These are phyloP conservation scores for Hypocryptadius cinnamomeus DNA, from an alignment of 2,113 vertebrate genomes.

Conservation along the genomic window DNA sequence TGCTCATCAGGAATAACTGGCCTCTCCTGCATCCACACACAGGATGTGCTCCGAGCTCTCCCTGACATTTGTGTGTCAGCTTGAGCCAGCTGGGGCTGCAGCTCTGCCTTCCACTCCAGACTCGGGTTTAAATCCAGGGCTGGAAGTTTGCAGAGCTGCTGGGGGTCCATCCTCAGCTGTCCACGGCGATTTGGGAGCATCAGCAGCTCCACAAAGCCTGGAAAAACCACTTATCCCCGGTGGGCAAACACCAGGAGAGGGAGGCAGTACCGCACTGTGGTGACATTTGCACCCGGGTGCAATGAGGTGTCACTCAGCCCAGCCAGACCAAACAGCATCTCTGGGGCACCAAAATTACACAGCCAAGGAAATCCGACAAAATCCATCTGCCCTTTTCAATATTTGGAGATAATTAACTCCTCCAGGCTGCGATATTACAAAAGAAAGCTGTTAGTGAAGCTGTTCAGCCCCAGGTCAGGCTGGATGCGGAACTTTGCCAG, in stretches of 20 bases:
- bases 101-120: neutral
- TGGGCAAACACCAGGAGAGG: neutral
- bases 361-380: conserved; percentile 40
- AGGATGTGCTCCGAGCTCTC: neutral
- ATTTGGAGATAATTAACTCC: conserved; percentile 63
- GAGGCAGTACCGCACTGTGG: neutral
- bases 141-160: neutral
- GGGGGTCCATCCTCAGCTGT: fast-evolving
- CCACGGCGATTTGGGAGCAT: neutral
- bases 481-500: neutral
- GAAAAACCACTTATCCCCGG: neutral
- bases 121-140: neutral
- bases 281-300: conserved; percentile 23
- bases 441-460: conserved; percentile 56
- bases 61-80: neutral
- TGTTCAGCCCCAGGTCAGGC: conserved; percentile 13
- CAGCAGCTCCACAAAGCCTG: neutral
- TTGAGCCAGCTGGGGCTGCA: neutral
- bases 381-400: conserved; percentile 54
- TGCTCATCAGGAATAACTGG: neutral
- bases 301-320: conserved; percentile 4
- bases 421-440: conserved; percentile 24
- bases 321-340: conserved; percentile 35
- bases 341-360: conserved; percentile 37
- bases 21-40: neutral